Evolutionary conservation across 2,888 invertebrate genomes (phyloP).

Genomic region (Ctenicera cuprea): DNA sequence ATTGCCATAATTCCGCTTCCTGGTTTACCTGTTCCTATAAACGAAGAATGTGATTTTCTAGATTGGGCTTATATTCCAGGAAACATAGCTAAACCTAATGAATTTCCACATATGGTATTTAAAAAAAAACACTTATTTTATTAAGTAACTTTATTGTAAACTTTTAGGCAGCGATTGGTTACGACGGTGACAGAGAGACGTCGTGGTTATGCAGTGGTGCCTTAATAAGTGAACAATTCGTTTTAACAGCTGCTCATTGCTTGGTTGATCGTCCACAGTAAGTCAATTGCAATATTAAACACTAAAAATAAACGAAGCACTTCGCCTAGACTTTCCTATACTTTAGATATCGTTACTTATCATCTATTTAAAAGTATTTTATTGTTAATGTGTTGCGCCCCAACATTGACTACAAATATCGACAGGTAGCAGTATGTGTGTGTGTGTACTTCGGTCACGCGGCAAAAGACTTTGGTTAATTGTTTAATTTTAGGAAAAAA

Average conservation of each 20-base stretch:
- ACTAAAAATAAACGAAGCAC: too few species aligned
- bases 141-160: neutral
- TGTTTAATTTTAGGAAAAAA: too few species aligned
- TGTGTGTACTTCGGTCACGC: too few species aligned
- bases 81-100: constrained; percentile 62
- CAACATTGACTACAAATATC: too few species aligned
- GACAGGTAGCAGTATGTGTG: too few species aligned
- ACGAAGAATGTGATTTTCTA: constrained; percentile 68
- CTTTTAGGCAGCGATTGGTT: constrained; percentile 64
- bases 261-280: constrained; percentile 37
- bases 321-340: too few species aligned
- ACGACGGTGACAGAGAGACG: constrained; percentile 61
- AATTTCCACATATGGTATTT: constrained; percentile 63
- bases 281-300: too few species aligned
- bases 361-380: too few species aligned
- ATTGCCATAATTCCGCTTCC: constrained; percentile 62
- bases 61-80: constrained; percentile 71
- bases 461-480: too few species aligned
- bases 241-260: constrained; percentile 81
- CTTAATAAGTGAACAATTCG: constrained; percentile 76
- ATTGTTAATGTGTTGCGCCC: too few species aligned
- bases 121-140: neutral
- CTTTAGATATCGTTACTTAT: too few species aligned
- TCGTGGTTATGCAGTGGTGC: constrained; percentile 78
- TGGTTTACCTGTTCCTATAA: constrained; percentile 57